Conservation (phyloP, 2,113 vertebrate species). For the Rhinolophus ferrumequinum region DNA sequence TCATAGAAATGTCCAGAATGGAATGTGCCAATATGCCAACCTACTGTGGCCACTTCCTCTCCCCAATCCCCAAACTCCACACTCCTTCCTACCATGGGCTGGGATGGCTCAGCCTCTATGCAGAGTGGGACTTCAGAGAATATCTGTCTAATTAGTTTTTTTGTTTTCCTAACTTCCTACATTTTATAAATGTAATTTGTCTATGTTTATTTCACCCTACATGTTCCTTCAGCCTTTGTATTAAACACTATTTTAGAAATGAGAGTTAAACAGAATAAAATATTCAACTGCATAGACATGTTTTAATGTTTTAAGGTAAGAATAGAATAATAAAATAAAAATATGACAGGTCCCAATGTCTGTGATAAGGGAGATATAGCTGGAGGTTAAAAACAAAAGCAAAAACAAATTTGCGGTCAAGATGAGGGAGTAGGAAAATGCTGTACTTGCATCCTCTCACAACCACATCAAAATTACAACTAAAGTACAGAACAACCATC, state of each 20-base stretch:
- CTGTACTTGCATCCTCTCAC: too few relatives aligned
- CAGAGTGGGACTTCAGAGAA: background rate
- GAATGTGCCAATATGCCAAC: too few relatives aligned
- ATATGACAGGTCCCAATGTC: background rate
- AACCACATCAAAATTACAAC: too few relatives aligned
- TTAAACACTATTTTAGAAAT: background rate
- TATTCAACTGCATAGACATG: background rate
- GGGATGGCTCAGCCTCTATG: rapidly evolving
- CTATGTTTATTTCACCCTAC: background rate
- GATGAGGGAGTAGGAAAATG: too few relatives aligned
- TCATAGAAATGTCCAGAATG: background rate
- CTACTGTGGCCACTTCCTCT: background rate
- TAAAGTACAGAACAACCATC: too few relatives aligned
- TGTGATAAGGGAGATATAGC: background rate
- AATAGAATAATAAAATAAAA: conserved; percentile 31
- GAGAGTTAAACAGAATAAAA: background rate
- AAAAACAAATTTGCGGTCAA: background rate
- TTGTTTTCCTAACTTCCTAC: background rate
- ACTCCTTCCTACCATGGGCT: background rate
- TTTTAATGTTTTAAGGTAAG: background rate
- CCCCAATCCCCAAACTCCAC: background rate
- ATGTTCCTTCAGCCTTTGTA: background rate
- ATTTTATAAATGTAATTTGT: background rate
- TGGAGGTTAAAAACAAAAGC: background rate
- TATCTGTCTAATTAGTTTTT: background rate